Percentiles rank a stretch among this genome's conserved stretches.
Conservation (phyloP, 2,888 invertebrate genomes). For the Caenorhabditis plicata region DNA sequence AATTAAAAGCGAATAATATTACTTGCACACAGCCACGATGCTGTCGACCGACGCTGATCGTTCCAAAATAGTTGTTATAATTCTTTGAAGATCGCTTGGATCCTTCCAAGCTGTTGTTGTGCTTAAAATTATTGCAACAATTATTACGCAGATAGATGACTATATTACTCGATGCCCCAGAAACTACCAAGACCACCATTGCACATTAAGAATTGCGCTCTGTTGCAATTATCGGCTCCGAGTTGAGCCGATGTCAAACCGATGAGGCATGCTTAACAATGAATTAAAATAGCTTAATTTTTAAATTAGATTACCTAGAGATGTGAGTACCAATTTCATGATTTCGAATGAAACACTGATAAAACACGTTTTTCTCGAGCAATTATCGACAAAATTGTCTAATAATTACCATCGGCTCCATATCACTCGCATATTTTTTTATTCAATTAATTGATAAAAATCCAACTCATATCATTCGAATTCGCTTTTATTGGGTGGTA, state of each 20-base stretch:
- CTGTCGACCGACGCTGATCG: slow-evolving; percentile 33
- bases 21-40: slow-evolving; percentile 42
- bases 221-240: slow-evolving; percentile 31
- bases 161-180: slow-evolving; percentile 33
- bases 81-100: slow-evolving; percentile 11
- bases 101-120: slow-evolving; percentile 32
- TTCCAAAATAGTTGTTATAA: slow-evolving; percentile 30
- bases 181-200: slow-evolving; percentile 17
- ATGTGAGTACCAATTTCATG: no score
- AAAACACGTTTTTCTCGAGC: no score
- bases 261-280: no score
- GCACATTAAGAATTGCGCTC: slow-evolving; percentile 22
- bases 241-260: slow-evolving; percentile 7
- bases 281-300: no score
- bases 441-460: no score
- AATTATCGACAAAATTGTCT: no score
- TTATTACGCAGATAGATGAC: not conserved
- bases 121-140: slow-evolving; percentile 5
- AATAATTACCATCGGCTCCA: no score
- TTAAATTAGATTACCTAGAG: no score
- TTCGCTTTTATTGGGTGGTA: no score
- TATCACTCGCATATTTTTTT: no score
- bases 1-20: not conserved
- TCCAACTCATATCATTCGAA: no score
- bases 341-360: no score